Evolutionary conservation across 2,888 invertebrate species (phyloP), one percentile per base, ranked within the genome.

Genomic region (Adelognathus sp.): DNA sequence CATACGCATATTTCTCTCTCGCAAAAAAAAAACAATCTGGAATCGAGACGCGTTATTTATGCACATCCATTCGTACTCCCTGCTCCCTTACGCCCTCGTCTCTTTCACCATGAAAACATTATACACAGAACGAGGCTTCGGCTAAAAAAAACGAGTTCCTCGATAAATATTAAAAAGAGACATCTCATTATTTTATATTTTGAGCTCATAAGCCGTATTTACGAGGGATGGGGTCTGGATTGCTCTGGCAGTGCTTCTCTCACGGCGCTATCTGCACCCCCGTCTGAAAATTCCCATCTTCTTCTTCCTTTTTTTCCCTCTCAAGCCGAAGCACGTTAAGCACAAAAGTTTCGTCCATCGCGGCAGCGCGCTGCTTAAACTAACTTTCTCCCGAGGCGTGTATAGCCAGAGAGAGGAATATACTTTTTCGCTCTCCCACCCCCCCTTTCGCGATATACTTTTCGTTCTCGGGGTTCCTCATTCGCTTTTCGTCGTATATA

Each of bases 131-230:
- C 31, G 16, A 21, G 11, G 39, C 56, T 36, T n/a, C 44, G 50
- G n/a, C n/a, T n/a, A n/a, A n/a, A n/a, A n/a, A n/a, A n/a, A 76
- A 81, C 76, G 80, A n/a, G n/a, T 80, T 58, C 64, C 74, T 81
- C 85, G 82, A 86, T 88, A 88, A 88, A 87, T 88, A 88, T 87
- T 86, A 87, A 86, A 60, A 81, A 84, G 78, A 81, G 83, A 84
- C 84, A 79, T 85, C 84, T 88, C 86, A 86, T 88, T 88, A 87
- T 88, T 87, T 87, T 82, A 86, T 82, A 83, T 88, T 87, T 86
- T 85, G 84, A 88, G 85, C 85, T 82, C 79, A 83, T 87, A 88
- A 88, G 88, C 87, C 80, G 82, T 86, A 88, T 88, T 88, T 88
- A 88, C 87, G 88, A 87, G 85, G 81, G 64, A 61, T 58, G 9